phyloP scores from a whole-genome alignment of 1,140 invertebrate species.

The Pseudomyrmex pallidus region DNA sequence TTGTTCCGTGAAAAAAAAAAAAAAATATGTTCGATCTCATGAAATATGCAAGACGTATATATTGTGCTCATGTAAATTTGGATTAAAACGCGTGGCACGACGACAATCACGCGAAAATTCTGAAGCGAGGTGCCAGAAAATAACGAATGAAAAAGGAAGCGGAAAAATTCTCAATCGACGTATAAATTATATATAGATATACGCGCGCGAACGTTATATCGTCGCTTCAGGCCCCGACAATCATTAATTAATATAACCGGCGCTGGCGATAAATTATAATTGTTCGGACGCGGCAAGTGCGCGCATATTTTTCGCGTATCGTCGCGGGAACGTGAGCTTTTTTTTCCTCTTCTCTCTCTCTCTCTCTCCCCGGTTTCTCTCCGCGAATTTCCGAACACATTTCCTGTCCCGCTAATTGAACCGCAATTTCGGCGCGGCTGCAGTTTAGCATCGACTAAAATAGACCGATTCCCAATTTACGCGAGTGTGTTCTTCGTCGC shows the following conservation, averaged over 20 bases:
- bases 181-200: too few species aligned
- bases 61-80: constrained; percentile 35
- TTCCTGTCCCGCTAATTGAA: constrained; percentile 47
- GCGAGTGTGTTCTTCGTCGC: background rate
- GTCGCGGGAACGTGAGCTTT: constrained; percentile 3
- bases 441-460: constrained; percentile 48
- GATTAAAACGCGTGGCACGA: constrained; percentile 25
- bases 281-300: background rate
- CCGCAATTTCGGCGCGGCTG: constrained; percentile 36
- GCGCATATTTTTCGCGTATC: constrained; percentile 2
- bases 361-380: background rate
- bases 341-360: background rate
- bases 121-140: constrained; percentile 6
- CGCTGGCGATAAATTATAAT: constrained; percentile 44
- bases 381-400: constrained; percentile 30
- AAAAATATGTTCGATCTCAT: constrained; percentile 7
- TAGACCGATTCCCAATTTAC: constrained; percentile 30
- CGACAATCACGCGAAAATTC: constrained; percentile 48
- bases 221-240: constrained; percentile 24
- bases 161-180: constrained; percentile 25
- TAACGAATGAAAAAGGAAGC: background rate
- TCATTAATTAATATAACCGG: constrained; percentile 37
- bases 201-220: background rate
- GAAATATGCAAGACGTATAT: constrained; percentile 32
- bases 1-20: background rate